Percentiles rank a stretch among this genome's conserved stretches.
Conservation (phyloP, 2,888 invertebrate genomes). For the Parnassius smintheus region DNA sequence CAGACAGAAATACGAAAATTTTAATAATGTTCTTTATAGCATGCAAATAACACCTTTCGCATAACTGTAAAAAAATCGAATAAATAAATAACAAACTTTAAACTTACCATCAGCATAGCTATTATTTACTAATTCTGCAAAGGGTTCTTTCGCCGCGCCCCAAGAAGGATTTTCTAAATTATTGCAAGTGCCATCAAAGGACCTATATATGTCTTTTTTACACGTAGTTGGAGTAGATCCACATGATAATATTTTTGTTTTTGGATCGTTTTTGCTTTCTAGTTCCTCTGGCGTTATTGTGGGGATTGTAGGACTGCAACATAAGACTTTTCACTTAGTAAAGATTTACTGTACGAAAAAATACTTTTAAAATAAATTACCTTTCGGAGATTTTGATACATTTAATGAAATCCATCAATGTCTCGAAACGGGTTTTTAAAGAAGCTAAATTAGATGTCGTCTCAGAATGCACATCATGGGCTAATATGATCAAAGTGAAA, state of each 20-base stretch:
- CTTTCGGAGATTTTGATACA: neutral
- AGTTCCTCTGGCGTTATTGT: neutral
- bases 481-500: neutral
- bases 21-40: no score
- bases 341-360: no score
- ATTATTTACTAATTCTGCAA: no score
- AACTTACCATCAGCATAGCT: neutral
- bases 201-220: slow-evolving; percentile 2
- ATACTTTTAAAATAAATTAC: neutral
- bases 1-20: no score
- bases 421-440: neutral
- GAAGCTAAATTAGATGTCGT: neutral
- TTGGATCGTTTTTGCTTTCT: neutral
- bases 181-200: slow-evolving; percentile 90
- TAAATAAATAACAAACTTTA: neutral
- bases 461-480: neutral
- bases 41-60: no score
- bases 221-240: neutral
- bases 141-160: no score
- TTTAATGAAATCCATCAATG: neutral
- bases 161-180: no score
- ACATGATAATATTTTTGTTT: neutral
- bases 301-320: neutral
- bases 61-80: no score
- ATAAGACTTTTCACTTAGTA: neutral